Percentiles rank a stretch among this genome's conserved stretches.
Evolutionary conservation across 2,888 invertebrate species (phyloP).

Genomic region (Prosapia bicincta): DNA sequence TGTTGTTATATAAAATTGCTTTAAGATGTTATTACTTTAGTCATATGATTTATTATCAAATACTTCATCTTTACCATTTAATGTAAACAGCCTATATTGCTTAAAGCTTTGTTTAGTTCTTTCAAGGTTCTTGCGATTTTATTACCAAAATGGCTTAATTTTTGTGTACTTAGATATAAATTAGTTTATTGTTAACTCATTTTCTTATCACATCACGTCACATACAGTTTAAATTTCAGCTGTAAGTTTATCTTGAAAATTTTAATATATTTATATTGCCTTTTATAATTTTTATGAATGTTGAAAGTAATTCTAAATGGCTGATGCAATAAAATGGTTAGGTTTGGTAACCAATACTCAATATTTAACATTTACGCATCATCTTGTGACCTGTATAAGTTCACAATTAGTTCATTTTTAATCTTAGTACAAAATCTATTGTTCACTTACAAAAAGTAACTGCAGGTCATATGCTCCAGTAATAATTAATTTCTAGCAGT

Average conservation of each 20-base stretch:
- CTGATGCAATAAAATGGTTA: background rate
- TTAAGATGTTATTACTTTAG: conserved; percentile 2
- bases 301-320: background rate
- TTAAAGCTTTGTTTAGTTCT: background rate
- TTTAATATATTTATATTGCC: background rate
- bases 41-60: background rate
- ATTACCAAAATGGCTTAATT: background rate
- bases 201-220: background rate
- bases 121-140: background rate
- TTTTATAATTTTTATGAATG: background rate
- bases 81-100: background rate
- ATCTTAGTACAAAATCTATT: too few species aligned
- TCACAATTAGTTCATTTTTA: background rate
- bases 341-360: background rate
- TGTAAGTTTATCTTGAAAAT: background rate
- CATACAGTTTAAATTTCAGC: background rate
- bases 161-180: background rate
- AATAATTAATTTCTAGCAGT: too few species aligned
- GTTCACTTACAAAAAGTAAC: too few species aligned
- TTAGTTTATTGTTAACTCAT: background rate
- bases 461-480: too few species aligned
- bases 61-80: background rate
- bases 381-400: background rate
- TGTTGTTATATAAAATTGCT: background rate
- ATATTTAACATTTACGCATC: background rate